Evolutionary conservation across 1,140 invertebrate species (phyloP).

Genomic region (Calycopis cecrops): DNA sequence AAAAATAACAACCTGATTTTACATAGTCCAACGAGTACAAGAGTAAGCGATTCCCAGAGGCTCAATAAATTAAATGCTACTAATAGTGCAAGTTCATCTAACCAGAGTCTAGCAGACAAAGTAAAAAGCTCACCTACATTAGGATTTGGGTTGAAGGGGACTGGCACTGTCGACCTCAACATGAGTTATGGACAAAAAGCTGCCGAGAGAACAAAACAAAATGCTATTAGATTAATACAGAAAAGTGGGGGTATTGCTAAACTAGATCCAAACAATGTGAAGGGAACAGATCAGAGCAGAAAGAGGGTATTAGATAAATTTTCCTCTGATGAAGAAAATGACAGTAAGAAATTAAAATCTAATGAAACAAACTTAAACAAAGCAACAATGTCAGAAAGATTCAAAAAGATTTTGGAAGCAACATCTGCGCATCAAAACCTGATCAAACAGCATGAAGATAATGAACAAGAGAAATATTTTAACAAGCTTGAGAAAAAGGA

Average conservation of each 20-base stretch:
- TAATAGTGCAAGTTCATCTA: conserved; percentile 32
- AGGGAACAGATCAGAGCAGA: conserved; percentile 76
- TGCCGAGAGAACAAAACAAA: conserved; percentile 78
- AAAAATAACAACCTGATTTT: conserved; percentile 75
- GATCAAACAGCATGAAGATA: conserved; percentile 82
- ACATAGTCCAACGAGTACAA: conserved; percentile 76
- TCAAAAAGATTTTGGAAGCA: conserved; percentile 86
- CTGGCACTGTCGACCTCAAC: conserved; percentile 78
- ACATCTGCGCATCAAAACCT: conserved; percentile 87
- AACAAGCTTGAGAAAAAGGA: conserved; percentile 92
- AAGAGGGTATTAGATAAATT: conserved; percentile 72
- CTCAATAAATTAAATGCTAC: conserved; percentile 76
- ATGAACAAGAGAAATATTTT: conserved; percentile 91
- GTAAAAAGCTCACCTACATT: conserved; percentile 51
- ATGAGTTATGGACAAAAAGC: conserved; percentile 75
- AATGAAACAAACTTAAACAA: conserved; percentile 63
- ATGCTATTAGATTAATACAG: conserved; percentile 82
- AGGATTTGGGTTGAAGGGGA: conserved; percentile 60
- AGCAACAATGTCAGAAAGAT: conserved; percentile 78
- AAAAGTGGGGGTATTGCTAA: conserved; percentile 80
- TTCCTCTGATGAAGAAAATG: conserved; percentile 57
- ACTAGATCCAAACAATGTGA: conserved; percentile 81
- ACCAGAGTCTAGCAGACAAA: conserved; percentile 44
- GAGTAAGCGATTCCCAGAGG: conserved; percentile 77
- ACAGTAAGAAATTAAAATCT: conserved; percentile 65